Base-by-base conservation (phyloP, 2,888 invertebrate genomes). In the Brachypalpus laphriformis region DNA sequence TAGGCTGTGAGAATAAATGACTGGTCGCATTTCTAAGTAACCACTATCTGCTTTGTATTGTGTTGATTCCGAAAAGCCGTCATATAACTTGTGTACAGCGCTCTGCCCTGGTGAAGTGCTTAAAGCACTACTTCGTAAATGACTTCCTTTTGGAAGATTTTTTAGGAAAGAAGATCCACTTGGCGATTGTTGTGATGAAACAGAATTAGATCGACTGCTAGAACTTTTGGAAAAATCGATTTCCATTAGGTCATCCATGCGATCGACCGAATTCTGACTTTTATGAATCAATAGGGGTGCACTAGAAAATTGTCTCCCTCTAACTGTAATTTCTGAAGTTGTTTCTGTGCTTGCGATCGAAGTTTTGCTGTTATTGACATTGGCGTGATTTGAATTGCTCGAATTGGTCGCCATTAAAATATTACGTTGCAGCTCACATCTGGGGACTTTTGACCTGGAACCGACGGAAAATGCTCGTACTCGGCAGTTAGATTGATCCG, bases 221-320 rank as follows among this genome's bases (percentile, higher is more conserved):
- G 89, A 81, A 78, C 88, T 89, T 85, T 92, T 93, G 0, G 94
- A 94, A 89, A 95, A 96, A 90, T 96, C 96, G 87, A 97, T 94
- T 92, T 96, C 96, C 96, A 97, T 97, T 88, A 97, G 93, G 92
- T 97, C 96, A 87, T 95, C 95, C 94, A 95, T 94, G 1, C 93
- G 93, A 87, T 94, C 94, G 51, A 94, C 93, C 51, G 93, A 93
- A 87, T 94, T 93, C 87, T 93, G 89, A 72, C 91, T 89, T 86
- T 90, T 90, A 80, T 90, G 88, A 82, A 93, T 93, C 71, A 96
- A 89, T 54, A 95, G 91, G 0, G 96, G 96, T 2, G 95, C 95
- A 89, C 95, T 95, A 20, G 93, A 94, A 1, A 95, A 95, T 89
- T 95, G 95, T 75, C 93, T 93, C 51, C 92, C 91, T 22, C 90